phyloP scores from a whole-genome alignment of 2,113 vertebrate genomes.

The Phyllopteryx taeniolatus region DNA sequence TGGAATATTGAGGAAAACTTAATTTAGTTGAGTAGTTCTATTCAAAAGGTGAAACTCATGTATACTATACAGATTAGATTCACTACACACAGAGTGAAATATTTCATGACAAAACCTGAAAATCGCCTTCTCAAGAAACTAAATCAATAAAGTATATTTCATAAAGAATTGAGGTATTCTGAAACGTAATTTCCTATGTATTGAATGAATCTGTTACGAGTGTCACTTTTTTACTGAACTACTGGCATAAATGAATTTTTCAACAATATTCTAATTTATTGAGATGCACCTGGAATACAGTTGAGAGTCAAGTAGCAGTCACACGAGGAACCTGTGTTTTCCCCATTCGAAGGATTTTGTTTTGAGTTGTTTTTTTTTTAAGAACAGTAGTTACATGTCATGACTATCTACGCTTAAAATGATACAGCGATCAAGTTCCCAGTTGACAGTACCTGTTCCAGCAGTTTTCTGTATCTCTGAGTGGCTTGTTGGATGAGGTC shows the following conservation, averaged over 20 bases:
- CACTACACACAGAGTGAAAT: too few relatives aligned
- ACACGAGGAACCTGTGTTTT: background rate
- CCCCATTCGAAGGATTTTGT: too few relatives aligned
- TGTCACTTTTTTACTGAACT: background rate
- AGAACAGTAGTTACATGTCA: background rate
- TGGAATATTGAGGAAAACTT: background rate
- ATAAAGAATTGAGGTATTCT: background rate
- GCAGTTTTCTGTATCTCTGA: slow-evolving; percentile 86
- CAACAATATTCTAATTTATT: too few relatives aligned
- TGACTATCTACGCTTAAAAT: background rate
- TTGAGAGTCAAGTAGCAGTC: background rate
- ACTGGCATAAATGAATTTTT: too few relatives aligned
- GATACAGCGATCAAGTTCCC: background rate
- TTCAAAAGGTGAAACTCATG: too few relatives aligned
- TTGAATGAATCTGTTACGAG: background rate
- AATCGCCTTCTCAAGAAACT: background rate
- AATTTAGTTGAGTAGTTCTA: too few relatives aligned
- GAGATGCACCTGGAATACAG: too few relatives aligned
- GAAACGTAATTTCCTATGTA: background rate
- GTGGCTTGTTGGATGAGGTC: slow-evolving; percentile 90
- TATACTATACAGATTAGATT: too few relatives aligned
- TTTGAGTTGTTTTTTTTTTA: too few relatives aligned
- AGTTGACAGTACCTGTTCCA: slow-evolving; percentile 78
- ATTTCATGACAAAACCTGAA: background rate
- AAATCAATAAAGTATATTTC: background rate